Evolutionary conservation across 2,888 invertebrate species (phyloP).

Genomic region (Ophioninae sp.): DNA sequence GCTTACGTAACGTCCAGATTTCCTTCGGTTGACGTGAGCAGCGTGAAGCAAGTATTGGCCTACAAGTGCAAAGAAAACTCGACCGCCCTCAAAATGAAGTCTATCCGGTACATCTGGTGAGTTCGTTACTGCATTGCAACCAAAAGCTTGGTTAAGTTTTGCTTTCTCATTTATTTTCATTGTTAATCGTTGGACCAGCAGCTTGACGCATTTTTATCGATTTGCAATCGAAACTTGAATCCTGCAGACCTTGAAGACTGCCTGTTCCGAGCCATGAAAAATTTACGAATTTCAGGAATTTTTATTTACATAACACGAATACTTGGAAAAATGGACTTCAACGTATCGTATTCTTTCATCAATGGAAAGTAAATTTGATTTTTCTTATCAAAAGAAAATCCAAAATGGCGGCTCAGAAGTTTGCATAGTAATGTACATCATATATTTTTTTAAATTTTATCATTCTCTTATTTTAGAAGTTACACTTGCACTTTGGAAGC

Average conservation of each 20-base stretch:
- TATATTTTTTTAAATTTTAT: too few relatives aligned
- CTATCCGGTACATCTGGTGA: slow-evolving; percentile 84
- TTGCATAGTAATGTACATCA: too few relatives aligned
- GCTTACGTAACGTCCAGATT: slow-evolving; percentile 88
- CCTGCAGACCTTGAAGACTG: neutral
- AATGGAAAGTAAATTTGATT: too few relatives aligned
- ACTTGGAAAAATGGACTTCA: too few relatives aligned
- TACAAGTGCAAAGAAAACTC: slow-evolving; percentile 91
- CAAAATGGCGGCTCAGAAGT: too few relatives aligned
- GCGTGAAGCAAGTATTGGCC: slow-evolving; percentile 89
- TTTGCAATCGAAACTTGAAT: neutral
- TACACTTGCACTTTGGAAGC: too few relatives aligned
- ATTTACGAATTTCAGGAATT: too few relatives aligned
- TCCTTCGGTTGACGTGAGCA: slow-evolving; percentile 88
- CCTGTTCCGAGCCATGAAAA: too few relatives aligned
- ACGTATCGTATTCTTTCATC: too few relatives aligned
- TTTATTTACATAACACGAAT: too few relatives aligned
- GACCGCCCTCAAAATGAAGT: slow-evolving; percentile 88
- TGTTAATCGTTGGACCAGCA: neutral
- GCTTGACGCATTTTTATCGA: neutral
- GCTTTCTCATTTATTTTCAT: neutral
- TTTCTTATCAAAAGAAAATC: too few relatives aligned
- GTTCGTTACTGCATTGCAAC: slow-evolving; percentile 56
- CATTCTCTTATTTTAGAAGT: too few relatives aligned
- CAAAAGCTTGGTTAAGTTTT: neutral